phyloP scores from a whole-genome alignment of 2,797 vertebrate species.

The Danio tinwini region DNA sequence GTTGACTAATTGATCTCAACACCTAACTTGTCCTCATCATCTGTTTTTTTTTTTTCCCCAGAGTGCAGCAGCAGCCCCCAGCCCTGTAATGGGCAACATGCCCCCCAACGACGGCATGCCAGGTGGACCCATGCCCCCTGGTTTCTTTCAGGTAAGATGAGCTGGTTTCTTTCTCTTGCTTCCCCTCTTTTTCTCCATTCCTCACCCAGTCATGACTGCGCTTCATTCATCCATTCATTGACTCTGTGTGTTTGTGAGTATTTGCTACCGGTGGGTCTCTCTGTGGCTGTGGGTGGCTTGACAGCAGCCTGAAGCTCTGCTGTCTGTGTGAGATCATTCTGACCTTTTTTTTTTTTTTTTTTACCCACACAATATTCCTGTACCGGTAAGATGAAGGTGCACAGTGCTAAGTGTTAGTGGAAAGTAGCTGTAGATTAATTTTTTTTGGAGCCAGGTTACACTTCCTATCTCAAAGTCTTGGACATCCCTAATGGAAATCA shows the following conservation, averaged over 20 bases:
- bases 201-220: constrained; percentile 21
- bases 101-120: constrained; percentile 88
- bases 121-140: constrained; percentile 86
- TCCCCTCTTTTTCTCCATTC: constrained; percentile 1
- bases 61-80: constrained; percentile 85
- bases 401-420: not conserved
- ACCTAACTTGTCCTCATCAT: constrained; percentile 20
- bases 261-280: constrained; percentile 24
- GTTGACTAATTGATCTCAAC: not conserved
- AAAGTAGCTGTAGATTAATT: constrained; percentile 18
- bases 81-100: constrained; percentile 91
- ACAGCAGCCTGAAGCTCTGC: constrained; percentile 38
- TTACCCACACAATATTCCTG: not conserved
- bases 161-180: constrained; percentile 17
- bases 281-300: constrained; percentile 30
- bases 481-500: not conserved
- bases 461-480: not conserved
- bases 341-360: not conserved
- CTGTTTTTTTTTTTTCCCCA: constrained; percentile 61
- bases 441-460: constrained; percentile 10
- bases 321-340: constrained; percentile 24
- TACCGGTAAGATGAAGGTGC: not conserved
- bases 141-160: constrained; percentile 91
- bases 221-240: constrained; percentile 60
- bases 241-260: constrained; percentile 39